Conservation (phyloP, 2,113 vertebrate genomes). For the Cyanoliseus patagonus region DNA sequence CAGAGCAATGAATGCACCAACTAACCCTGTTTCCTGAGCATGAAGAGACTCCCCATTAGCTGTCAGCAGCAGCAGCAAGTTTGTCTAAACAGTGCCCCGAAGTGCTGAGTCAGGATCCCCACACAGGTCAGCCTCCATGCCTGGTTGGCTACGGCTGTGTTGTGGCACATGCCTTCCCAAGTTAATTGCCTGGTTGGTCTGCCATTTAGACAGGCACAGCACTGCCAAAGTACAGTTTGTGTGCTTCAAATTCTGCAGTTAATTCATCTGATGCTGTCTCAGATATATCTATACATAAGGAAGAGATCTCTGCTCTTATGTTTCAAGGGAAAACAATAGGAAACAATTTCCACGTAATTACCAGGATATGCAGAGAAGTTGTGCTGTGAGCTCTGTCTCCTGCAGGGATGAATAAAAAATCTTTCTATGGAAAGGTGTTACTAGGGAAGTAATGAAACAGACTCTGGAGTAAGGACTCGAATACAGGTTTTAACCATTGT, state of each 20-base stretch:
- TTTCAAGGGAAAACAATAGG: background rate
- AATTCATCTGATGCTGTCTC: background rate
- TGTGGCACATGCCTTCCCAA: background rate
- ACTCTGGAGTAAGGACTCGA: background rate
- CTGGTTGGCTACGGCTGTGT: accelerated
- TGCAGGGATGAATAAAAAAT: background rate
- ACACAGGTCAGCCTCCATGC: accelerated
- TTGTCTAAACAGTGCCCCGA: background rate
- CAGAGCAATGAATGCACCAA: background rate
- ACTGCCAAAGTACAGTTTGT: background rate
- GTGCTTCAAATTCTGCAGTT: background rate
- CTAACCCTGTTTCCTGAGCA: background rate
- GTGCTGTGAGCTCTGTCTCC: background rate
- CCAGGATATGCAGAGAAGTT: background rate
- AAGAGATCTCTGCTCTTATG: background rate
- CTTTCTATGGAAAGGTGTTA: background rate
- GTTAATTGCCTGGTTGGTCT: accelerated
- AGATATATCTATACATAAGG: background rate
- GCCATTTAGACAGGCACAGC: background rate
- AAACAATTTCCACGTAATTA: background rate
- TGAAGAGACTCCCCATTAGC: background rate
- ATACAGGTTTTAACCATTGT: background rate
- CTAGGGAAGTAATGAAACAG: background rate
- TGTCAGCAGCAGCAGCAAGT: background rate
- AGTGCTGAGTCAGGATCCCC: background rate